Conservation (phyloP, 1,140 invertebrate genomes). For the Campoletis sonorensis region DNA sequence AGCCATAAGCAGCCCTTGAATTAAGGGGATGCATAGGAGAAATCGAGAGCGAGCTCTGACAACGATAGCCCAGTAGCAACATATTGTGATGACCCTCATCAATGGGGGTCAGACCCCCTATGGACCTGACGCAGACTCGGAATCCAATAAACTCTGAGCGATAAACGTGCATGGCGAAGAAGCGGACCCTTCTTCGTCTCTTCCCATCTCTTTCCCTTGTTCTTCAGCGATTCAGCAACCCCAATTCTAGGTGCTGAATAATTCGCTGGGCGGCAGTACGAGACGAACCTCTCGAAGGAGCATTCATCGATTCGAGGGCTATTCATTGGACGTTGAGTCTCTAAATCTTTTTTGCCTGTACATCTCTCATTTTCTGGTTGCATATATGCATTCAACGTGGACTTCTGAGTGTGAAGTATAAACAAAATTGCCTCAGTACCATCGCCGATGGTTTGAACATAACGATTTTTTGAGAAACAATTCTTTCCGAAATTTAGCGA, state of each 20-base stretch:
- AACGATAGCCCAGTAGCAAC: slow-evolving; percentile 2
- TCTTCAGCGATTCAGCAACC: slow-evolving; percentile 59
- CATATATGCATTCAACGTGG: no score
- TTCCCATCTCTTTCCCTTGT: slow-evolving; percentile 35
- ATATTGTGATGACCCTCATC: slow-evolving; percentile 71
- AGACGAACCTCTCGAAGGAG: not conserved
- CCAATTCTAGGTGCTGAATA: slow-evolving; percentile 44
- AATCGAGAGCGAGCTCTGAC: not conserved
- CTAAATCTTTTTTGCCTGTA: slow-evolving; percentile 37
- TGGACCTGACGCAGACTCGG: slow-evolving; percentile 51
- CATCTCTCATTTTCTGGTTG: not conserved
- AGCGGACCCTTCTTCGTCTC: slow-evolving; percentile 55
- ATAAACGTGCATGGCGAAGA: slow-evolving; percentile 58
- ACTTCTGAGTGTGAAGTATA: no score
- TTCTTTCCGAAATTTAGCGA: no score
- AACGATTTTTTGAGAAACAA: no score
- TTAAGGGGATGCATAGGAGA: slow-evolving; percentile 55
- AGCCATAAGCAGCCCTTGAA: slow-evolving; percentile 22
- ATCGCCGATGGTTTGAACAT: no score
- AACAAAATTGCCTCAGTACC: no score
- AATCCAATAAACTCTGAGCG: slow-evolving; percentile 69
- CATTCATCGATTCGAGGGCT: slow-evolving; percentile 32
- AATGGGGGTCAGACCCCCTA: slow-evolving; percentile 64
- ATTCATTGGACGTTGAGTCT: slow-evolving; percentile 67
- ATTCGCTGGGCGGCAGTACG: slow-evolving; percentile 1